Conservation (phyloP, 2,113 vertebrate genomes). For the Strix aluco region DNA sequence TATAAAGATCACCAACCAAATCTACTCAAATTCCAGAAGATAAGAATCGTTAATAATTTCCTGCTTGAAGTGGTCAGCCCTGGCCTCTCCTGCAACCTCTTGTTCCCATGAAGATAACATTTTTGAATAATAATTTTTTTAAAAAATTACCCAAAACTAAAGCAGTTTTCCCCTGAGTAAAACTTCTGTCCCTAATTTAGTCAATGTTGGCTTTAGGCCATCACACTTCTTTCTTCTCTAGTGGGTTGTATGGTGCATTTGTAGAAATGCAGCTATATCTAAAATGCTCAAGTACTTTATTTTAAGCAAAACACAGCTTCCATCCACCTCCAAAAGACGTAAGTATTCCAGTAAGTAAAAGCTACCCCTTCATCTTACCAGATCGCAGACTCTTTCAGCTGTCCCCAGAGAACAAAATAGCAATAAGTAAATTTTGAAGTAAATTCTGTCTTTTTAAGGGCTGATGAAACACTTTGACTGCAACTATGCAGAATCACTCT, state of each 20-base stretch:
- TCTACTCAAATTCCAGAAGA: conserved; percentile 70
- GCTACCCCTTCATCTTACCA: not conserved
- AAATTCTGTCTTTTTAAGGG: conserved; percentile 1
- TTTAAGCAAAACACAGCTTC: conserved; percentile 3
- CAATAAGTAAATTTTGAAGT: not conserved
- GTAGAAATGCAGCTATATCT: not conserved
- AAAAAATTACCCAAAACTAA: conserved; percentile 13
- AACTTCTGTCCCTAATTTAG: conserved; percentile 34
- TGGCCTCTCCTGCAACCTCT: conserved; percentile 60
- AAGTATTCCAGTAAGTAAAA: not conserved
- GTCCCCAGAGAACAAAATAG: not conserved
- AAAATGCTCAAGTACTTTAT: conserved; percentile 2
- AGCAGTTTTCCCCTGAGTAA: conserved; percentile 30
- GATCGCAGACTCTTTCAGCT: not conserved
- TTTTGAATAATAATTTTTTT: not conserved
- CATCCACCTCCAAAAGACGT: not conserved
- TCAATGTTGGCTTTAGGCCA: conserved; percentile 14
- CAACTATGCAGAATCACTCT: not conserved
- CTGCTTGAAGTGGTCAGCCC: conserved; percentile 41
- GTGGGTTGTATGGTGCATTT: not conserved
- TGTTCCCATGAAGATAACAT: conserved; percentile 68
- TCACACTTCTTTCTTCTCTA: not conserved
- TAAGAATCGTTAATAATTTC: conserved; percentile 74
- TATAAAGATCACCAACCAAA: conserved; percentile 64
- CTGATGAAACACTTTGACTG: not conserved